Conservation (phyloP, 2,888 invertebrate genomes). For the Tenthredo distinguenda region DNA sequence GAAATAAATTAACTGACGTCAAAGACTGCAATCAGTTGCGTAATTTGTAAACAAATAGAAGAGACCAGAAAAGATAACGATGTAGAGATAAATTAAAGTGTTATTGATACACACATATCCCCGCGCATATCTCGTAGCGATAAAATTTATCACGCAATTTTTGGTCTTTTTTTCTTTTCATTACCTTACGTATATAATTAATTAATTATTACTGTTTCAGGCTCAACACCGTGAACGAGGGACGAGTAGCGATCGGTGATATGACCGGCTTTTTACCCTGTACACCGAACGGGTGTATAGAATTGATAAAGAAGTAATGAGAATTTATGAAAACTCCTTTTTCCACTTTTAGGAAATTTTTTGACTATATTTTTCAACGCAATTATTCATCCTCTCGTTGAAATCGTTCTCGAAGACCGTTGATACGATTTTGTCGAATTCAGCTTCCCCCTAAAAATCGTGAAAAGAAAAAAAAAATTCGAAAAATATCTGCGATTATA, state of each 20-base stretch:
- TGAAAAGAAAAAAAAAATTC: too few species aligned
- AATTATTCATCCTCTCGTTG: too few species aligned
- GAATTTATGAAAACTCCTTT: constrained; percentile 24
- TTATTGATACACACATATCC: background rate
- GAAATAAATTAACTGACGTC: background rate
- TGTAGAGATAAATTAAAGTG: background rate
- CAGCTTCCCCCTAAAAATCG: too few species aligned
- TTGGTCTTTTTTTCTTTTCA: background rate
- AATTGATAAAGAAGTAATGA: constrained; percentile 87
- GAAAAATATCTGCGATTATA: too few species aligned
- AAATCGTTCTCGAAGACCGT: too few species aligned
- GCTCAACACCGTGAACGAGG: constrained; percentile 95
- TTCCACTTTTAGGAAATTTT: background rate
- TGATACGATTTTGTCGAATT: too few species aligned
- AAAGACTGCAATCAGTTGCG: background rate
- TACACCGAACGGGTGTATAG: constrained; percentile 97
- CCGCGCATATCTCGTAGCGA: too few species aligned
- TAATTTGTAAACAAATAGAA: background rate
- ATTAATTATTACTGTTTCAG: constrained; percentile 76
- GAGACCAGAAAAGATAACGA: background rate
- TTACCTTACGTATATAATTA: background rate
- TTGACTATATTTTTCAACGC: background rate
- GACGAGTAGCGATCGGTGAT: constrained; percentile 94
- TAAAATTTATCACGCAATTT: background rate
- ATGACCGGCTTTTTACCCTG: constrained; percentile 95